Conservation (phyloP, 2,797 vertebrate genomes). For the Melanotaenia nigrans region DNA sequence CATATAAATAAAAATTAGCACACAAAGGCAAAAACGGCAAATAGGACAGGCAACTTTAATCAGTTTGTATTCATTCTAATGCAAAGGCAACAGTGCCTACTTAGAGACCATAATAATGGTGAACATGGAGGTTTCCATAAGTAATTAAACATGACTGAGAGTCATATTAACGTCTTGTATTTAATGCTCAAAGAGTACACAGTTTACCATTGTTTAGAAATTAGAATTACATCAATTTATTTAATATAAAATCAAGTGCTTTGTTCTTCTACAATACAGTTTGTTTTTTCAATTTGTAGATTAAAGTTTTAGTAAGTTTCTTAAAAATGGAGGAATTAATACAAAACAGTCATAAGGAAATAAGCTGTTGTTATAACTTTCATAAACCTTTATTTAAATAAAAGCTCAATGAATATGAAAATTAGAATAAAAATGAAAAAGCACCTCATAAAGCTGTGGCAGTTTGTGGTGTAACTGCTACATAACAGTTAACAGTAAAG, state of each 20-base stretch:
- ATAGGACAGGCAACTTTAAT: neutral
- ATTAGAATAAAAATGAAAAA: too few relatives aligned
- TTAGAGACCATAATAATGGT: neutral
- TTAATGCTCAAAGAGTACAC: neutral
- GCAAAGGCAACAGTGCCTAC: neutral
- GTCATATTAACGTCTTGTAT: neutral
- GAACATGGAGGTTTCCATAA: constrained; percentile 1
- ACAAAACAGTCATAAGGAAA: neutral
- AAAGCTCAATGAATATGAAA: too few relatives aligned
- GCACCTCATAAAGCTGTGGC: too few relatives aligned
- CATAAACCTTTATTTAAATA: neutral
- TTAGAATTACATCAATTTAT: neutral
- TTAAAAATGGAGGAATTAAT: constrained; percentile 4
- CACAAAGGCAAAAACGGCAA: neutral
- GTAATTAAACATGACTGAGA: neutral
- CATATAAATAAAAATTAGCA: constrained; percentile 1
- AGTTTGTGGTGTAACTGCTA: too few relatives aligned
- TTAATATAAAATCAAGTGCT: neutral
- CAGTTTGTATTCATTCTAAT: neutral
- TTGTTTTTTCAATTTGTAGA: neutral
- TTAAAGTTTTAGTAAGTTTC: neutral
- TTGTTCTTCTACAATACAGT: neutral
- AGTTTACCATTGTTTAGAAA: neutral
- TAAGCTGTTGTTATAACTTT: neutral
- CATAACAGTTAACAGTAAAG: neutral